Evolutionary conservation across 2,797 vertebrate genomes (phyloP).

Genomic region (Babyrousa celebensis): DNA sequence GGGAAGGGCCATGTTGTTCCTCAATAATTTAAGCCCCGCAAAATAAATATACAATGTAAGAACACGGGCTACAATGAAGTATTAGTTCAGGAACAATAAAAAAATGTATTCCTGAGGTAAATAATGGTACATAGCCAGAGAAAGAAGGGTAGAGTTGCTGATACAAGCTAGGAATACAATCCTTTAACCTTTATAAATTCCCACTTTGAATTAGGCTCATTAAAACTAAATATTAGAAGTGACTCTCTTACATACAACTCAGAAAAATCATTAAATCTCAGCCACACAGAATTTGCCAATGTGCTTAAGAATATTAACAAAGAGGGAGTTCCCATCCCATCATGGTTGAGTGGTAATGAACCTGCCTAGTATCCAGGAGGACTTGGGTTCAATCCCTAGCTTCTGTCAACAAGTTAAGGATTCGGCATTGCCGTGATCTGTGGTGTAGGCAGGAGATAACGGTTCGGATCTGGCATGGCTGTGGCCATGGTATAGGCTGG

Average conservation of each 20-base stretch:
- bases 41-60: constrained; percentile 8
- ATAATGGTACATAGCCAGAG: background rate
- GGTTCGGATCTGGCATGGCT: no score
- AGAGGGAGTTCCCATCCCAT: background rate
- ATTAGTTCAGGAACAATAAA: constrained; percentile 25
- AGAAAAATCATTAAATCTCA: constrained; percentile 55
- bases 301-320: constrained; percentile 19
- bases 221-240: constrained; percentile 13
- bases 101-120: background rate
- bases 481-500: no score
- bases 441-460: no score
- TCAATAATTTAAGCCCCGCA: constrained; percentile 37
- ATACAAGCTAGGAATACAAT: constrained; percentile 29
- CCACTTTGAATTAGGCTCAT: constrained; percentile 16
- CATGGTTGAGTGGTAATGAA: no score
- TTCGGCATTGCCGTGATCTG: no score
- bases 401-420: no score
- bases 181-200: background rate
- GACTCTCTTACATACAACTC: constrained; percentile 13
- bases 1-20: background rate
- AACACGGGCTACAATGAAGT: background rate
- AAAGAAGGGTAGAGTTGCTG: background rate
- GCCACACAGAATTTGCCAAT: background rate
- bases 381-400: no score
- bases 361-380: no score